phyloP scores from a whole-genome alignment of 2,888 invertebrate genomes.

The Sphaerophoria rueppellii region DNA sequence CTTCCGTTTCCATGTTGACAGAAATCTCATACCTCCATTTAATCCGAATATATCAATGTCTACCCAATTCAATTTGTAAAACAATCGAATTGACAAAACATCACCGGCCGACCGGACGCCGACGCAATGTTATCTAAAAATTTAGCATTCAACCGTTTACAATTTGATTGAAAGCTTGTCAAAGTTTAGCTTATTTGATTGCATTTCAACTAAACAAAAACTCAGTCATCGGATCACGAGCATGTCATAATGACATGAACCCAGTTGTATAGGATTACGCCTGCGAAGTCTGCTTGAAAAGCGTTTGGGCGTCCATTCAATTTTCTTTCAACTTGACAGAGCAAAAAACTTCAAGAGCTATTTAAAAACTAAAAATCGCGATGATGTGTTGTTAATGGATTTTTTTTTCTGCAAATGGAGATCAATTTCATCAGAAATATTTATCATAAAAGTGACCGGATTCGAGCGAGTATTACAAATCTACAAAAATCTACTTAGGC shows the following conservation, averaged over 20 bases:
- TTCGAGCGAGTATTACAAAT: conserved; percentile 38
- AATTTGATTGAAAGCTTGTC: conserved; percentile 38
- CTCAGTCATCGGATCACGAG: background rate
- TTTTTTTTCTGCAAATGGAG: conserved; percentile 20
- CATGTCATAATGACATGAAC: background rate
- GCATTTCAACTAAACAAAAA: conserved; percentile 35
- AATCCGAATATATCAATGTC: background rate
- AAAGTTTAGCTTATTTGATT: conserved; percentile 32
- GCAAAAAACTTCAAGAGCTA: conserved; percentile 7
- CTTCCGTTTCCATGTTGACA: too few relatives aligned
- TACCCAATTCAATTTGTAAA: conserved; percentile 20
- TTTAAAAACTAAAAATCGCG: background rate
- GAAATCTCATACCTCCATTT: background rate
- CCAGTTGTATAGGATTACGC: conserved; percentile 37
- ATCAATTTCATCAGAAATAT: conserved; percentile 36
- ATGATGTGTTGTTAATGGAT: background rate
- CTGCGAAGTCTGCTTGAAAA: conserved; percentile 10
- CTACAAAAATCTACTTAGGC: conserved; percentile 6
- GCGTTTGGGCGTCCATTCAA: conserved; percentile 13
- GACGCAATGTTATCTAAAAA: conserved; percentile 5
- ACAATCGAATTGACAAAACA: conserved; percentile 29
- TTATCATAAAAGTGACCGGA: conserved; percentile 52
- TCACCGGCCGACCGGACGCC: background rate
- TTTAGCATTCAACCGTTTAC: conserved; percentile 26
- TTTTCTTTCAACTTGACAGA: conserved; percentile 25